These are phyloP conservation scores for Monochamus saltuarius DNA, from an alignment of 1,140 invertebrate genomes.

Conservation along the genomic window DNA sequence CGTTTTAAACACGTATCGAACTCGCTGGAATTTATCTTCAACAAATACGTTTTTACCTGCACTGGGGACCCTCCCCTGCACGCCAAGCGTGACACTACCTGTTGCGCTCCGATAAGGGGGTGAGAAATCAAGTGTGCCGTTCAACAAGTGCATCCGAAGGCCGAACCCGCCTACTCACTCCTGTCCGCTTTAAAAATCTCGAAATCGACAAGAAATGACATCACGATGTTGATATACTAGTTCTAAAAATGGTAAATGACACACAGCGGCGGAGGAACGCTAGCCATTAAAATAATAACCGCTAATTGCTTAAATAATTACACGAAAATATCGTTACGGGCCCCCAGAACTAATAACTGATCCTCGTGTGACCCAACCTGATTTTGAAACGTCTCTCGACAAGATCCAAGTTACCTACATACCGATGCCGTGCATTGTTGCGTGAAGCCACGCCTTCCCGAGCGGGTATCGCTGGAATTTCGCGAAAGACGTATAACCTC, in stretches of 20 bases:
- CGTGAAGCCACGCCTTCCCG: conserved; percentile 17
- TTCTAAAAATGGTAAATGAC: conserved; percentile 34
- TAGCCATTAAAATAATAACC: conserved; percentile 1
- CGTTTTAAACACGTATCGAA: no score
- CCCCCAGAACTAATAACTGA: not conserved
- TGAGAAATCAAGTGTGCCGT: conserved; percentile 15
- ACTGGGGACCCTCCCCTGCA: not conserved
- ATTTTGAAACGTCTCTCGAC: not conserved
- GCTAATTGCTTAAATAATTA: conserved; percentile 10
- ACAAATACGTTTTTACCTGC: conserved; percentile 13
- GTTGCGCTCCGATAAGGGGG: conserved; percentile 17
- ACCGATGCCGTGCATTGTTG: conserved; percentile 19
- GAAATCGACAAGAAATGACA: conserved; percentile 29
- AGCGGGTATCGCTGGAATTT: not conserved
- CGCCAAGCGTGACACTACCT: not conserved
- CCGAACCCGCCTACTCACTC: not conserved
- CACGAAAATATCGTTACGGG: not conserved
- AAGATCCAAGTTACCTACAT: conserved; percentile 34
- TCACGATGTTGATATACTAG: conserved; percentile 23
- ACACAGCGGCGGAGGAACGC: conserved; percentile 1
- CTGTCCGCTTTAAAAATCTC: conserved; percentile 8
- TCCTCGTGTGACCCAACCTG: not conserved
- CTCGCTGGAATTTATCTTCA: not conserved
- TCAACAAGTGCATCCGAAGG: not conserved
- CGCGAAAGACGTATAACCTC: conserved; percentile 12